phyloP scores from a whole-genome alignment of 1,140 invertebrate genomes.

The Drosophila sproati region DNA sequence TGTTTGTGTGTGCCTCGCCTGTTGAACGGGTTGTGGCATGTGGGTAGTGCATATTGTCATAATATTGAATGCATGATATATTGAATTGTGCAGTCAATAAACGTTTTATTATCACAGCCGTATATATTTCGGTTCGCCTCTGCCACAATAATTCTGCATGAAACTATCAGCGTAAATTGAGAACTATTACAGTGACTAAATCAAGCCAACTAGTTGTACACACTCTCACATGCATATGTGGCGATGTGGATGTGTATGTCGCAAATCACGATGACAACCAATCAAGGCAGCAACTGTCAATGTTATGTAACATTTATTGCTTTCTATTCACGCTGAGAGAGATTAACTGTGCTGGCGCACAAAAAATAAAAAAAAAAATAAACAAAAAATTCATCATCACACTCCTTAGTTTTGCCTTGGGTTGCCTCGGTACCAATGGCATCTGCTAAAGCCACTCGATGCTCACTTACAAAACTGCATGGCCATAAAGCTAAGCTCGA shows the following conservation, averaged over 20 bases:
- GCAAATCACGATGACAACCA: not conserved
- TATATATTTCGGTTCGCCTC: slow-evolving; percentile 52
- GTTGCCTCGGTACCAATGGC: slow-evolving; percentile 23
- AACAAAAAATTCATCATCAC: slow-evolving; percentile 47
- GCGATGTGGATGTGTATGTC: not conserved
- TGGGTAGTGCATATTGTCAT: slow-evolving; percentile 74
- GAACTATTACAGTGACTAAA: slow-evolving; percentile 20
- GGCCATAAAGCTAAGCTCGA: slow-evolving; percentile 55
- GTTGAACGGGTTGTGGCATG: slow-evolving; percentile 27
- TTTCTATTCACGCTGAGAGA: not conserved
- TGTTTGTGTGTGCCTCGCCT: slow-evolving; percentile 37
- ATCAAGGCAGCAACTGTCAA: slow-evolving; percentile 11
- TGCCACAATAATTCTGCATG: not conserved
- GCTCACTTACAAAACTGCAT: slow-evolving; percentile 36
- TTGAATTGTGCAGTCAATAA: slow-evolving; percentile 82
- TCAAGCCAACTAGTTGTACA: slow-evolving; percentile 10
- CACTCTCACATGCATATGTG: not conserved
- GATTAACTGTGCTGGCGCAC: not conserved
- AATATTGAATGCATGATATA: slow-evolving; percentile 80
- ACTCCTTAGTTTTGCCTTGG: slow-evolving; percentile 1
- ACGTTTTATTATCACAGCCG: slow-evolving; percentile 77
- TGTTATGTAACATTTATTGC: slow-evolving; percentile 3
- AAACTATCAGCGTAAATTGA: slow-evolving; percentile 31
- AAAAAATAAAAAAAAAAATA: not conserved
- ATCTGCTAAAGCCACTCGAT: slow-evolving; percentile 36